A percentile compares a stretch with the other conserved stretches of the same genome.
Evolutionary conservation across 30 jellyfish, hydroid and myxozoan species (phyloP).

Genomic region (Cassiopea xamachana): DNA sequence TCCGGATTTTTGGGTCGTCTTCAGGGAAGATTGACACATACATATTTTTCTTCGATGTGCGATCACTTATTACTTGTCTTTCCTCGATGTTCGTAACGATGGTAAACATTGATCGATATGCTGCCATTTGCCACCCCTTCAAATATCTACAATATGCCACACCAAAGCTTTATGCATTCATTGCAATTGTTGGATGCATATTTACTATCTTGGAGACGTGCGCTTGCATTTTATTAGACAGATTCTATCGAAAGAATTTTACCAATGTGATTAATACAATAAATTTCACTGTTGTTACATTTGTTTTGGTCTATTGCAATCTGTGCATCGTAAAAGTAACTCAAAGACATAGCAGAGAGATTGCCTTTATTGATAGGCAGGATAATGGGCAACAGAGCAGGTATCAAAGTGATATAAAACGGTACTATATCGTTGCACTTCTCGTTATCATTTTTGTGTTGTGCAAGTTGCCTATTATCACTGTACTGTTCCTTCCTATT

Average conservation of each 20-base stretch:
- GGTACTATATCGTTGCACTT: background rate
- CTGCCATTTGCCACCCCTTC: slow-evolving; percentile 54
- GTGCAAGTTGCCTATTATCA: background rate
- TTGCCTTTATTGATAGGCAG: background rate
- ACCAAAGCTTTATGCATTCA: background rate
- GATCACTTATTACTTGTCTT: background rate
- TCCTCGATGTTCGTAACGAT: slow-evolving; percentile 10
- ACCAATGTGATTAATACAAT: background rate
- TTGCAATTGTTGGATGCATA: background rate
- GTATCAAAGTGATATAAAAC: background rate
- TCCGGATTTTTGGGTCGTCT: background rate
- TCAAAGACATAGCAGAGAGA: background rate
- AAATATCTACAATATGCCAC: background rate
- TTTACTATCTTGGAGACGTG: background rate
- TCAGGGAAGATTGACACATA: background rate
- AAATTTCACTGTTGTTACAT: background rate
- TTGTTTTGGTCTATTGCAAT: background rate
- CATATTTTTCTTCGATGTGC: background rate
- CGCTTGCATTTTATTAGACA: background rate
- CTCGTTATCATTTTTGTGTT: background rate
- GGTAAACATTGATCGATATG: slow-evolving; percentile 35
- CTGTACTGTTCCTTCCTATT: background rate
- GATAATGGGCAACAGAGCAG: background rate
- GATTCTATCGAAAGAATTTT: no score
- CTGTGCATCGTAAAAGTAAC: background rate